Evolutionary conservation across 2,797 vertebrate genomes (phyloP), one percentile per base, ranked within the genome.

Genomic region (Enteromius argenteus): DNA sequence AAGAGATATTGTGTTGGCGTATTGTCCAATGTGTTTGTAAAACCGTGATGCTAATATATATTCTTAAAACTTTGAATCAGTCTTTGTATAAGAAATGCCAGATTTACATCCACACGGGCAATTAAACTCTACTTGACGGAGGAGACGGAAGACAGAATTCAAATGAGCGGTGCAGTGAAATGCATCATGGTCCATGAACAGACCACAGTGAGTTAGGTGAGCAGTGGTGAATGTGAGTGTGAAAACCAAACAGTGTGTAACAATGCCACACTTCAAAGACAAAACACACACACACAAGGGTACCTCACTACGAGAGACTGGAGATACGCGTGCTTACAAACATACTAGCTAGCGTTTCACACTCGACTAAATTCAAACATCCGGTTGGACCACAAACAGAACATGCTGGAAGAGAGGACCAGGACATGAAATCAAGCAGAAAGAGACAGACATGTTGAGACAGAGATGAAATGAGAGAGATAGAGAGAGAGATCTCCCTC

Each of bases 161-260:
- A 88, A 85, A 87, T 87, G 85, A 83, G 85, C 23, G 74, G 85
- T 86, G 83, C 19, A 79, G 83, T 88, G 85, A 85, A 88, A 88
- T 87, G 85, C 87, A 88, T 88, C 87, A 88, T 88, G 87, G 87
- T 81, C 83, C 51, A 7, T 87, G 87, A 85, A 85, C 87, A 88
- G 66, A 88, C 85, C 83, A 66, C 85, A 83, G 83, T 2, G 85
- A 85, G 83, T 74, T 87, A 83, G 83, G 80, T 86, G 85, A 88
- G 85, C 85, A 85, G 85, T 86, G 80, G 87, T 86, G 87, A 85
- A 77, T 86, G 79, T 17, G 87, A 88, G 85, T 84, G 87, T 87
- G 87, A 87, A 87, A 86, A 88, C 64, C 80, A 79, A 85, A 76
- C 72, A 32, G 87, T 46, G 83, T 87, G 85, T 68, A 72, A 83